Percentiles rank a stretch among this genome's conserved stretches.
phyloP scores from a whole-genome alignment of 2,797 vertebrate genomes.

The Sarcophilus harrisii region DNA sequence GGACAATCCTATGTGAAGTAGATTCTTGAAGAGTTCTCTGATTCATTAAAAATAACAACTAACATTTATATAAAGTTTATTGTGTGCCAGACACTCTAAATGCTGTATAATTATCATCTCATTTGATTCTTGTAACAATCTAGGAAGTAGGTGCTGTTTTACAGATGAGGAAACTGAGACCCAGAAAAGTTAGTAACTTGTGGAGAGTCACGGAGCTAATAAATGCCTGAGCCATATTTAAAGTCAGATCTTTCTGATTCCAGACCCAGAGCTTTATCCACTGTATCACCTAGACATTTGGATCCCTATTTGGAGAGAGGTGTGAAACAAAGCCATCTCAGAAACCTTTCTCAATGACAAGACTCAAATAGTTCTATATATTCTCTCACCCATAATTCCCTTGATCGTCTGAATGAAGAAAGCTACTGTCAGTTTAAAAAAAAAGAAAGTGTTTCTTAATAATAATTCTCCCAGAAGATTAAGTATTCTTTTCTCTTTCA shows the following conservation, averaged over 20 bases:
- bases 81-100: background rate
- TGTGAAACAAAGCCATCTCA: background rate
- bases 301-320: background rate
- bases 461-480: conserved; percentile 70
- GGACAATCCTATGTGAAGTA: background rate
- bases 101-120: background rate
- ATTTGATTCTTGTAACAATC: background rate
- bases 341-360: background rate
- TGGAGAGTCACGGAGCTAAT: background rate
- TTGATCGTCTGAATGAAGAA: background rate
- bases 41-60: background rate
- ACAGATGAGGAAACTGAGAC: background rate
- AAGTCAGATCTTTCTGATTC: background rate
- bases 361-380: background rate
- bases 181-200: background rate
- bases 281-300: background rate
- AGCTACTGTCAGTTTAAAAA: background rate
- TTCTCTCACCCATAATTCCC: background rate
- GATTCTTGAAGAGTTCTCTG: background rate
- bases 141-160: background rate
- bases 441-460: background rate
- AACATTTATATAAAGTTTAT: background rate
- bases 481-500: conserved; percentile 71
- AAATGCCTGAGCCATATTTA: background rate
- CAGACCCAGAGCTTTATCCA: background rate